Evolutionary conservation across 2,797 vertebrate species (phyloP).

Genomic region (Ptychadena robeensis): DNA sequence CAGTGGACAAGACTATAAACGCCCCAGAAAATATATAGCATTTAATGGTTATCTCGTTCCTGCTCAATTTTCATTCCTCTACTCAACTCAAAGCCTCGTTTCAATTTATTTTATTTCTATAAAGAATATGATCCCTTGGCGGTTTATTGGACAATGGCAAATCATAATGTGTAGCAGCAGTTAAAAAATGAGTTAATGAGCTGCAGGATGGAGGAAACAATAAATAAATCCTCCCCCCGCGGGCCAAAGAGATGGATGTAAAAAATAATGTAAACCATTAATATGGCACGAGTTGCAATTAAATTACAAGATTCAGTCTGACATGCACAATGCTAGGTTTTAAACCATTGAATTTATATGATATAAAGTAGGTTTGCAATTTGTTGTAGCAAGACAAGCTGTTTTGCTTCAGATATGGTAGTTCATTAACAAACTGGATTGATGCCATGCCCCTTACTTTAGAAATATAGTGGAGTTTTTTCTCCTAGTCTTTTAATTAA

Average conservation of each 20-base stretch:
- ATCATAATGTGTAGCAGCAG: conserved; percentile 68
- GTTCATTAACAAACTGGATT: conserved; percentile 80
- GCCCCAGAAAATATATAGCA: background rate
- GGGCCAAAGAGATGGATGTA: conserved; percentile 81
- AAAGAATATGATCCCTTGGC: conserved; percentile 73
- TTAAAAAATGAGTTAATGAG: conserved; percentile 75
- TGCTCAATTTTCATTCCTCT: conserved; percentile 22
- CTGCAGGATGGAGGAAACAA: conserved; percentile 75
- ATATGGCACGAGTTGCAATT: conserved; percentile 75
- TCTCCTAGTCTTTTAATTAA: conserved; percentile 61
- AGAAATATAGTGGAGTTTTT: conserved; percentile 66
- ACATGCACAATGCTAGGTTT: conserved; percentile 73
- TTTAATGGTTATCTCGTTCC: conserved; percentile 5
- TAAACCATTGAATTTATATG: conserved; percentile 76
- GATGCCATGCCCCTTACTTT: conserved; percentile 68
- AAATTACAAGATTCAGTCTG: conserved; percentile 73
- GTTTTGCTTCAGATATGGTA: conserved; percentile 79
- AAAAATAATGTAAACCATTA: conserved; percentile 81
- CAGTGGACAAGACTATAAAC: background rate
- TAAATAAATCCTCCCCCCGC: conserved; percentile 74
- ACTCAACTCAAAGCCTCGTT: conserved; percentile 59
- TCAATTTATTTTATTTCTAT: conserved; percentile 44
- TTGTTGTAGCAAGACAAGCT: conserved; percentile 79
- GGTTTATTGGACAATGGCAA: conserved; percentile 74
- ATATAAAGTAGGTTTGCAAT: conserved; percentile 79